Conservation (phyloP, 1,140 invertebrate genomes). For the Drosophila subpulchrella region DNA sequence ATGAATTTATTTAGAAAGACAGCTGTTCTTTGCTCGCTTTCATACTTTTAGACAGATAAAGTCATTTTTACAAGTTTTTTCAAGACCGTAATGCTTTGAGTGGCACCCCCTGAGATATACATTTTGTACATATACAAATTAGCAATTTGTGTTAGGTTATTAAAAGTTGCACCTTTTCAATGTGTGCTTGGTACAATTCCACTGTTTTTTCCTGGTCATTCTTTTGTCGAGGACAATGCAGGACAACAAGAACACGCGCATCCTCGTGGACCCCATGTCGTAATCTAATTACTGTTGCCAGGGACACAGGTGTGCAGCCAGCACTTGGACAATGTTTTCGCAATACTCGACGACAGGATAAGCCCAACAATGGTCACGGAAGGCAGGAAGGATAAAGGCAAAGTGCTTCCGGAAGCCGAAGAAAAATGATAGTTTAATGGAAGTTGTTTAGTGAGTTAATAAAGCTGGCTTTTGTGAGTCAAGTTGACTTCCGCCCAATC, state of each 20-base stretch:
- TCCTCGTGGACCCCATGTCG: slow-evolving; percentile 35
- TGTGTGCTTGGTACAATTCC: not conserved
- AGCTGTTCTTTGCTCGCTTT: too few relatives aligned
- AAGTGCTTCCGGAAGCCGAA: slow-evolving; percentile 32
- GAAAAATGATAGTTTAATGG: slow-evolving; percentile 34
- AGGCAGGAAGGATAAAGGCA: slow-evolving; percentile 19
- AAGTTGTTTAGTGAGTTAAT: slow-evolving; percentile 16
- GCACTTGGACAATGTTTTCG: slow-evolving; percentile 4
- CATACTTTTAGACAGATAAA: too few relatives aligned
- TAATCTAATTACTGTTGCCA: slow-evolving; percentile 63
- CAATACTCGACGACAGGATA: slow-evolving; percentile 26
- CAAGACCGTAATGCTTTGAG: too few relatives aligned
- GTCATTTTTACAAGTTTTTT: too few relatives aligned
- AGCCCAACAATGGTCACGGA: not conserved
- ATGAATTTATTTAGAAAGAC: too few relatives aligned
- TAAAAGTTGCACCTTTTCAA: not conserved
- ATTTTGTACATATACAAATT: too few relatives aligned
- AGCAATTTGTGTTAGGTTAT: too few relatives aligned
- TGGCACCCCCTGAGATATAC: too few relatives aligned
- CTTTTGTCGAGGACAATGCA: slow-evolving; percentile 20
- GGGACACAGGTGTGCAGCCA: slow-evolving; percentile 22
- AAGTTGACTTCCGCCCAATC: slow-evolving; percentile 23
- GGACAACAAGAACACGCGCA: slow-evolving; percentile 25
- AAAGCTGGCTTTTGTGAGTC: not conserved
- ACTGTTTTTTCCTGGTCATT: slow-evolving; percentile 12